Conservation (phyloP, 2,888 invertebrate genomes). For the Lampropteryx suffumata region DNA sequence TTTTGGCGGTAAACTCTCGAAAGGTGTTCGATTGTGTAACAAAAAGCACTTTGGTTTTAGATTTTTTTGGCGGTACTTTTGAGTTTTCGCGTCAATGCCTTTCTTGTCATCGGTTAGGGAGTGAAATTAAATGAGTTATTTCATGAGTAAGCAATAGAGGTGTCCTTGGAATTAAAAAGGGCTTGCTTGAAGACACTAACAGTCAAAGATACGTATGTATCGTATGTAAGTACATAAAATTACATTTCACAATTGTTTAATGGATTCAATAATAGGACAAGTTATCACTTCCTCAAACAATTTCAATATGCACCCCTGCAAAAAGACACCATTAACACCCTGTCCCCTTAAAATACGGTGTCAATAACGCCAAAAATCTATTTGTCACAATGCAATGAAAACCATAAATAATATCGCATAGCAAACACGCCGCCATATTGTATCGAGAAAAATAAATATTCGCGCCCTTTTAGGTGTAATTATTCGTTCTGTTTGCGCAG, state of each 20-base stretch:
- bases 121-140: constrained; percentile 7
- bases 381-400: constrained; percentile 62
- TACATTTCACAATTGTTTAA: too few relatives aligned
- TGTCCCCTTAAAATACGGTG: constrained; percentile 43
- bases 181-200: neutral
- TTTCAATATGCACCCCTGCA: constrained; percentile 21
- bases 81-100: constrained; percentile 56
- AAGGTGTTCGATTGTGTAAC: constrained; percentile 78
- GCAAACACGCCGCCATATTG: constrained; percentile 64
- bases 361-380: constrained; percentile 63
- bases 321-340: constrained; percentile 38
- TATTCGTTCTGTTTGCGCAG: constrained; percentile 66
- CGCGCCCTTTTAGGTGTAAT: constrained; percentile 60
- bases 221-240: too few relatives aligned
- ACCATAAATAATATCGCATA: constrained; percentile 65
- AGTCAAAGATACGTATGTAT: too few relatives aligned
- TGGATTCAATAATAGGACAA: neutral
- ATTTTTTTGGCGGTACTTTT: constrained; percentile 45
- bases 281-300: constrained; percentile 11
- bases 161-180: neutral
- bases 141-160: neutral
- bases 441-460: constrained; percentile 64
- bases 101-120: constrained; percentile 32
- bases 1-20: constrained; percentile 58
- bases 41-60: constrained; percentile 41